These are phyloP conservation scores for Zeuzera pyrina DNA, from an alignment of 2,888 invertebrate species.

Conservation along the genomic window DNA sequence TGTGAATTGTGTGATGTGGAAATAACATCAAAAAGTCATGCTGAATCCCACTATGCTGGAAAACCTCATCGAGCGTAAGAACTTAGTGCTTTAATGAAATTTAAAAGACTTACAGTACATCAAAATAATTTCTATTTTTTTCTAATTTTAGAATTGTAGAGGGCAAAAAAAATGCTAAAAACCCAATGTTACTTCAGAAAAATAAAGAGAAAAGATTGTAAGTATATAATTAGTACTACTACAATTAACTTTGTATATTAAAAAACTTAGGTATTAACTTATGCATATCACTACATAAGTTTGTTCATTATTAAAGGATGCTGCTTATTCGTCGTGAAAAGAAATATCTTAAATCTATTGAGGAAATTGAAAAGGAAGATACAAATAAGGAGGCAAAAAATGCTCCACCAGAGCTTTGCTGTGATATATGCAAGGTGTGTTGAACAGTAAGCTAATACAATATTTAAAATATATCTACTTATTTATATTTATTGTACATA, in stretches of 20 bases:
- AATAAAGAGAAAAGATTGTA: slow-evolving; percentile 10
- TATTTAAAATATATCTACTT: too few species aligned
- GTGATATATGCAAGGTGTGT: slow-evolving; percentile 51
- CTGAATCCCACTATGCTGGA: slow-evolving; percentile 65
- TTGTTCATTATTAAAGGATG: slow-evolving; percentile 28
- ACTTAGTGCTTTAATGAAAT: neutral
- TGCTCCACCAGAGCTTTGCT: slow-evolving; percentile 35
- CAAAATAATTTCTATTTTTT: slow-evolving; percentile 4
- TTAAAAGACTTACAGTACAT: neutral
- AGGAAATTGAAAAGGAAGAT: slow-evolving; percentile 8
- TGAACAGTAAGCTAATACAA: too few species aligned
- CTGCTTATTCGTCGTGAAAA: slow-evolving; percentile 53
- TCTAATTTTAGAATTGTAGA: slow-evolving; percentile 47
- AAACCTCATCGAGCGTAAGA: slow-evolving; percentile 58
- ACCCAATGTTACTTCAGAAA: slow-evolving; percentile 35
- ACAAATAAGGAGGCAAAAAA: slow-evolving; percentile 14
- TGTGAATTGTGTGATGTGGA: slow-evolving; percentile 66
- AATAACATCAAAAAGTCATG: slow-evolving; percentile 62
- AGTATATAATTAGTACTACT: slow-evolving; percentile 8
- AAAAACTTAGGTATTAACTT: too few species aligned
- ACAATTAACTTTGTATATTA: too few species aligned
- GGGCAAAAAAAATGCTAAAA: slow-evolving; percentile 45
- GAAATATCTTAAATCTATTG: slow-evolving; percentile 21
- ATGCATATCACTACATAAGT: too few species aligned
- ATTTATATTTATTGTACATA: too few species aligned